Evolutionary conservation across 1,140 invertebrate species (phyloP), one percentile per base, ranked within the genome.

Genomic region (Macrostomum lignano): DNA sequence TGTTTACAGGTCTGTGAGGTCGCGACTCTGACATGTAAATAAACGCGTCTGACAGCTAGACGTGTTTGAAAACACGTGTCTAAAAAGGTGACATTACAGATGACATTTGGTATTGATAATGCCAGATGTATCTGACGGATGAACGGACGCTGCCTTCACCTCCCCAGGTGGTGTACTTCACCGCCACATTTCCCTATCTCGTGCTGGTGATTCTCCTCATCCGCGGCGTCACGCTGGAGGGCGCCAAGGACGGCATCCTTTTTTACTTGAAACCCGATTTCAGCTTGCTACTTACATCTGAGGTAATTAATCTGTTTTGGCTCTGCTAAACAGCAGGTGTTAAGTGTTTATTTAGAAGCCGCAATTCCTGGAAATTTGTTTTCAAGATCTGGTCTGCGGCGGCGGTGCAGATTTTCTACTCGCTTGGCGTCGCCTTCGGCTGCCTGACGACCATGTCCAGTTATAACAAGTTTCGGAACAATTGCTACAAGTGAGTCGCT

Each of bases 401-500:
- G 4, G 84, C 84, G 9, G 88, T 81, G 0, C 84, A 93, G 63
- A 78, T 93, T 5, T 94, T 94, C 59, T 94, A 91, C 58, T 93
- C 84, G 0, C 55, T 94, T 21, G 84, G 86, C 20, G 82, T 82
- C 4, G 84, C 84, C 21, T 93, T 93, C 54, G 86, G 84, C 11
- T 81, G 88, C 9, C 65, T 94, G 0, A 57, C 93, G 38, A 84
- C 84, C 9, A 91, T 84, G 49, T 77, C 82, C 7, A 86, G 78
- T 11, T 94, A 93, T 52, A 93, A 91, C 52, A 79, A 88, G 57
- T 88, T 86, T 44, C 75, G 91, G 49, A 93, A 93, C 54, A 94
- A 94, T 51, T 79, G 88, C 35, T 33, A 33, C 19, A 22, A 20
- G 32, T 33, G 20, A 23, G 5, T 28, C 6, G 15, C 6, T 7